phyloP scores from a whole-genome alignment of 2,888 invertebrate species.

The Noctua fimbriata region DNA sequence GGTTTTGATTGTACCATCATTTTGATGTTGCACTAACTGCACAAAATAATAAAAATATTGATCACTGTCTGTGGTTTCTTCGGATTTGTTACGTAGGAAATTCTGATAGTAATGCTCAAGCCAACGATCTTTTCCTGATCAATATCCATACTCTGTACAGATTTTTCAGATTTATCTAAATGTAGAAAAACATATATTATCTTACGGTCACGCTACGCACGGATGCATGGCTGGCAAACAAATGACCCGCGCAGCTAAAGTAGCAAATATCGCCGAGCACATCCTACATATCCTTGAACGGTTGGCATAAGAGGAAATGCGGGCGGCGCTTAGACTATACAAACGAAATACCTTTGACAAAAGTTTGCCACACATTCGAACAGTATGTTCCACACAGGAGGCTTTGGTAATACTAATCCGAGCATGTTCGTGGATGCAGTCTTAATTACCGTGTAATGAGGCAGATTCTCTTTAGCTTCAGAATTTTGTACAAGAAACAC shows the following conservation, averaged over 20 bases:
- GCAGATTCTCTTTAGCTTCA: constrained; percentile 48
- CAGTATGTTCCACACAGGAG: constrained; percentile 49
- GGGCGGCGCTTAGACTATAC: background rate
- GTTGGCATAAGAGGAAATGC: background rate
- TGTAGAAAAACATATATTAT: background rate
- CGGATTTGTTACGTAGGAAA: background rate
- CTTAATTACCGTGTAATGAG: constrained; percentile 68
- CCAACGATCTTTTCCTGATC: too few relatives aligned
- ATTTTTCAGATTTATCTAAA: background rate
- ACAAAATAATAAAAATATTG: too few relatives aligned
- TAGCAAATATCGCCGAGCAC: background rate
- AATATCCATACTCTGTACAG: background rate
- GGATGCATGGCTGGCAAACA: background rate
- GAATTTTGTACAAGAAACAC: constrained; percentile 50
- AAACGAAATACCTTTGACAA: background rate
- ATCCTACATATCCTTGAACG: background rate
- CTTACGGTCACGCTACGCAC: background rate
- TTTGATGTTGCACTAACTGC: too few relatives aligned
- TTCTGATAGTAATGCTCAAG: background rate
- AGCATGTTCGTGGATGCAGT: constrained; percentile 56
- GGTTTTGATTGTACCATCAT: too few relatives aligned
- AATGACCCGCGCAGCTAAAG: background rate
- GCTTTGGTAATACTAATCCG: constrained; percentile 59
- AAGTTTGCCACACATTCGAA: background rate
- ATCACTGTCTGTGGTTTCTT: background rate